Conservation (phyloP, 2,888 invertebrate species). For the Corbicula japonica region DNA sequence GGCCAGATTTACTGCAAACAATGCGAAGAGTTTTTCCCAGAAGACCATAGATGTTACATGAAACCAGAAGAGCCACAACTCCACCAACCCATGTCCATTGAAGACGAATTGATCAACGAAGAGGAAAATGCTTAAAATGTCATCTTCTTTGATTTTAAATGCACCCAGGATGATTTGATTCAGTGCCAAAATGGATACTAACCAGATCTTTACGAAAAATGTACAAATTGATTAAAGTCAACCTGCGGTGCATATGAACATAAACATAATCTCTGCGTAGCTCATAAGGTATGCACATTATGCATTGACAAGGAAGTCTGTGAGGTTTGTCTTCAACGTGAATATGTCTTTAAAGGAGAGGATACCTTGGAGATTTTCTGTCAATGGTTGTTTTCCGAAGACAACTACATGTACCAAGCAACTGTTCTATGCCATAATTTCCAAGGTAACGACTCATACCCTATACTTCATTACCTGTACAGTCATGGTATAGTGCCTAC, state of each 20-base stretch:
- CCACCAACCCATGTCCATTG: conserved; percentile 1
- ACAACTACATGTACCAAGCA: too few species aligned
- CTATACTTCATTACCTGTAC: too few species aligned
- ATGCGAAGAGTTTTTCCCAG: neutral
- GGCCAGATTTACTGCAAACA: neutral
- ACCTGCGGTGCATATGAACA: neutral
- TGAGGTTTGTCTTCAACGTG: too few species aligned
- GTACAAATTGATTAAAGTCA: conserved; percentile 45
- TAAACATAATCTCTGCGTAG: too few species aligned
- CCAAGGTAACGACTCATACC: too few species aligned
- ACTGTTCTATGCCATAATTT: too few species aligned
- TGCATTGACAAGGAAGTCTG: too few species aligned
- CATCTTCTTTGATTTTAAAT: conserved; percentile 44
- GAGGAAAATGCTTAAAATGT: conserved; percentile 14
- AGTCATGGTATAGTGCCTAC: too few species aligned
- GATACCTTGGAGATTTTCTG: too few species aligned
- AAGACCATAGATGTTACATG: conserved; percentile 4
- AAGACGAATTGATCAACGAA: conserved; percentile 25
- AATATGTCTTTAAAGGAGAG: too few species aligned
- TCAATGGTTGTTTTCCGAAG: too few species aligned
- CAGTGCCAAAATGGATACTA: conserved; percentile 26
- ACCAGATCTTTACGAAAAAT: conserved; percentile 22
- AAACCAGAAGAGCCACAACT: neutral
- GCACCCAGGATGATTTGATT: conserved; percentile 33
- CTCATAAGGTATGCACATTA: too few species aligned